Percentiles rank a stretch among this genome's conserved stretches.
Evolutionary conservation across 2,888 invertebrate species (phyloP).

Genomic region (Rhagonycha fulva): DNA sequence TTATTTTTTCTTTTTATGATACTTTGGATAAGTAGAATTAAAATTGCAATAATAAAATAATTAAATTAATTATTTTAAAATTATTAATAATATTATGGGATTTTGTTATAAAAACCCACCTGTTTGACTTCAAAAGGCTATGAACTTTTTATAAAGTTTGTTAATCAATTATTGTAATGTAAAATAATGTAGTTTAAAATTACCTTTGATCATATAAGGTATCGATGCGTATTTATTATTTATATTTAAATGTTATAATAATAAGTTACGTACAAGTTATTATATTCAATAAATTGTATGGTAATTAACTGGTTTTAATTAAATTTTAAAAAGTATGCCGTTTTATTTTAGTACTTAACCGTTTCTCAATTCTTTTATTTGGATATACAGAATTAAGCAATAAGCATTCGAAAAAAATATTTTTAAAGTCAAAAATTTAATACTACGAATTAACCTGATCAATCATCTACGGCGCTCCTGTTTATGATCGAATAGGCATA

Average conservation of each 20-base stretch:
- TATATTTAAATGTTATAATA: constrained; percentile 21
- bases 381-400: background rate
- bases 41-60: background rate
- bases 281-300: constrained; percentile 17
- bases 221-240: constrained; percentile 15
- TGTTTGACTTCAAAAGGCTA: constrained; percentile 14
- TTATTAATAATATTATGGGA: constrained; percentile 14
- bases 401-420: too few relatives aligned
- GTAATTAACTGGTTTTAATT: constrained; percentile 4
- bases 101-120: constrained; percentile 21
- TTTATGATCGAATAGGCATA: too few relatives aligned
- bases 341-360: background rate
- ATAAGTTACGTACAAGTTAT: constrained; percentile 9
- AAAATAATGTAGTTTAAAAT: background rate
- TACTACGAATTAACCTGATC: too few relatives aligned
- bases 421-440: too few relatives aligned
- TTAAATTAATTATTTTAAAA: constrained; percentile 17
- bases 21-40: background rate
- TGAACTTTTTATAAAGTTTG: background rate
- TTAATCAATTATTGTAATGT: background rate
- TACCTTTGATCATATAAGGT: constrained; percentile 9
- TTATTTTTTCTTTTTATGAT: background rate
- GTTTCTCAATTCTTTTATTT: background rate
- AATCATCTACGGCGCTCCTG: too few relatives aligned
- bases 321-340: background rate